Evolutionary conservation across 2,797 vertebrate species (phyloP).

Genomic region (Podargus strigoides): DNA sequence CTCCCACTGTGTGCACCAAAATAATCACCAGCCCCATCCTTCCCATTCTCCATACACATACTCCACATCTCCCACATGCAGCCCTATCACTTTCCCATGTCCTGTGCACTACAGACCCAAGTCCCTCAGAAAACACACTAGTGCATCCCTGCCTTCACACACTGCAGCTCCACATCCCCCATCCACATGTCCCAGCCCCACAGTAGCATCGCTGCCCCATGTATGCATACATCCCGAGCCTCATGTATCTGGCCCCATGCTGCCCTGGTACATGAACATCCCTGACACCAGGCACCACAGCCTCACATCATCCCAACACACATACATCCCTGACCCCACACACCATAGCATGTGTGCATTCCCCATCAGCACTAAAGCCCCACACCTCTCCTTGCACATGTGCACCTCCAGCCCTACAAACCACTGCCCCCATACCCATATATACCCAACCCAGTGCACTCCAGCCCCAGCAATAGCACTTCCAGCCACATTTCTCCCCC

Average conservation of each 20-base stretch:
- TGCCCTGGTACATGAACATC: neutral
- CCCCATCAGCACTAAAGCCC: neutral
- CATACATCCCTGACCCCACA: neutral
- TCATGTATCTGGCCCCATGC: rapidly evolving
- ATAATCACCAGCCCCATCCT: neutral
- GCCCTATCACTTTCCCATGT: neutral
- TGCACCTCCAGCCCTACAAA: neutral
- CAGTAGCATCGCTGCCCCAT: neutral
- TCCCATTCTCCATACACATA: neutral
- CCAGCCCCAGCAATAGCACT: neutral
- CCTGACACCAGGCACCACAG: neutral
- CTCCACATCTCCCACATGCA: neutral
- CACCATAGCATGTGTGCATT: neutral
- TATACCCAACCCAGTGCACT: neutral
- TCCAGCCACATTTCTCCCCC: neutral
- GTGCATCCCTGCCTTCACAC: neutral
- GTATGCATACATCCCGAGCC: neutral
- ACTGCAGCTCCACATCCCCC: neutral
- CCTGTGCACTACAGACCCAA: neutral
- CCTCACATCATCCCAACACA: neutral
- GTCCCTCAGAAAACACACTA: rapidly evolving
- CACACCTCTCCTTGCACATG: neutral
- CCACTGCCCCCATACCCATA: neutral
- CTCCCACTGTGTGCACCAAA: rapidly evolving
- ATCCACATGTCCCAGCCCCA: rapidly evolving